These are phyloP conservation scores for Apteryx owenii DNA, from an alignment of 2,113 vertebrate species.

Conservation along the genomic window DNA sequence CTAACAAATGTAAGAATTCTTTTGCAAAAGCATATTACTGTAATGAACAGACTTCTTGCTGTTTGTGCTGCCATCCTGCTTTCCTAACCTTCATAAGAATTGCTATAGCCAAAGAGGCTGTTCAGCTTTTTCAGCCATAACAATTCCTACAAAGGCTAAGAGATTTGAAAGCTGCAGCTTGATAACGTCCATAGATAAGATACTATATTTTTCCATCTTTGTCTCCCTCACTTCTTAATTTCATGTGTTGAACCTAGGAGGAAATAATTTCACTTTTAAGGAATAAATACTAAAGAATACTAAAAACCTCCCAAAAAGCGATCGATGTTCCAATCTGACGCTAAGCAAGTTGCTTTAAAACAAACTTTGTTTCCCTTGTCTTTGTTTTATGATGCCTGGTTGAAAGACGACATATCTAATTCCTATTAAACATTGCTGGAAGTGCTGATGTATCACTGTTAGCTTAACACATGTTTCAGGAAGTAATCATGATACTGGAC, in stretches of 20 bases:
- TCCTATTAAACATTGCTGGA: not conserved
- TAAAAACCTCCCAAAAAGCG: not conserved
- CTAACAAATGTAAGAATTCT: not conserved
- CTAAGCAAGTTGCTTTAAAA: not conserved
- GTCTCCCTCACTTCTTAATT: not conserved
- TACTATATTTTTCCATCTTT: fast-evolving
- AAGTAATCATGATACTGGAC: not conserved
- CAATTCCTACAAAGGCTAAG: not conserved
- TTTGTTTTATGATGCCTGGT: not conserved
- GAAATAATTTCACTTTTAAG: not conserved
- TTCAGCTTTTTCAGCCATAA: not conserved
- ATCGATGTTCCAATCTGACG: not conserved
- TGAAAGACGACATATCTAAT: not conserved
- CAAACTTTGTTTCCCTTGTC: not conserved
- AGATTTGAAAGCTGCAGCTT: not conserved
- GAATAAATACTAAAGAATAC: not conserved
- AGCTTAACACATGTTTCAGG: not conserved
- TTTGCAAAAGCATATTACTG: not conserved
- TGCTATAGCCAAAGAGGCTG: not conserved
- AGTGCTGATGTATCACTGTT: not conserved
- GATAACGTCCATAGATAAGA: not conserved
- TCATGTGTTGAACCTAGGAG: not conserved
- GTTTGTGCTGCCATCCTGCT: not conserved
- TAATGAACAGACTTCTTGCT: not conserved
- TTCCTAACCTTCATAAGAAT: fast-evolving